Evolutionary conservation across 2,113 vertebrate species (phyloP).

Genomic region (Gymnogyps californianus): DNA sequence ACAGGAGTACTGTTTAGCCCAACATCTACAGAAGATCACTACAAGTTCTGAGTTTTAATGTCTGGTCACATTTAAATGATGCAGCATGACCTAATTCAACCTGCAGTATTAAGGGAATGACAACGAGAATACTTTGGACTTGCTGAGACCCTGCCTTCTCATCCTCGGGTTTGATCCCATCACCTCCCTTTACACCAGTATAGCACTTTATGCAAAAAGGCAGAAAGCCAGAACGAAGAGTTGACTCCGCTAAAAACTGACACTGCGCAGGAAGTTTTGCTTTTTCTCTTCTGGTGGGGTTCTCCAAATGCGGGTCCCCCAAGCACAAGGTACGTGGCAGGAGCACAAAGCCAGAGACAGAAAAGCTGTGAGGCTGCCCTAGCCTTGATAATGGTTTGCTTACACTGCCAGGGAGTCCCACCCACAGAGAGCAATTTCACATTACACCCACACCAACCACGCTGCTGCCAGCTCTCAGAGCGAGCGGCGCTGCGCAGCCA

Average conservation of each 20-base stretch:
- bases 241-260: background rate
- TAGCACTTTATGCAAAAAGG: background rate
- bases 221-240: background rate
- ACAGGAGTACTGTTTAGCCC: background rate
- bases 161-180: background rate
- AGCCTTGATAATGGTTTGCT: background rate
- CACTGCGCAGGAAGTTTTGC: background rate
- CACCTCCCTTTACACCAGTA: background rate
- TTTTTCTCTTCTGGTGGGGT: background rate
- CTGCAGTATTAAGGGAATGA: background rate
- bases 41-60: background rate
- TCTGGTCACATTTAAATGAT: background rate
- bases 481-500: accelerated
- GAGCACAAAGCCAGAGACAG: background rate
- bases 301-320: background rate
- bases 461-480: background rate
- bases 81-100: background rate
- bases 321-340: background rate
- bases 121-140: background rate
- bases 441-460: background rate
- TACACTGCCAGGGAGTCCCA: background rate
- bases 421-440: background rate
- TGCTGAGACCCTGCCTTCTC: background rate
- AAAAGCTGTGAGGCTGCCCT: background rate
- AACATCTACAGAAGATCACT: background rate